Base-by-base conservation (phyloP, 2,113 vertebrate genomes). In the Cryptotis parvus region DNA sequence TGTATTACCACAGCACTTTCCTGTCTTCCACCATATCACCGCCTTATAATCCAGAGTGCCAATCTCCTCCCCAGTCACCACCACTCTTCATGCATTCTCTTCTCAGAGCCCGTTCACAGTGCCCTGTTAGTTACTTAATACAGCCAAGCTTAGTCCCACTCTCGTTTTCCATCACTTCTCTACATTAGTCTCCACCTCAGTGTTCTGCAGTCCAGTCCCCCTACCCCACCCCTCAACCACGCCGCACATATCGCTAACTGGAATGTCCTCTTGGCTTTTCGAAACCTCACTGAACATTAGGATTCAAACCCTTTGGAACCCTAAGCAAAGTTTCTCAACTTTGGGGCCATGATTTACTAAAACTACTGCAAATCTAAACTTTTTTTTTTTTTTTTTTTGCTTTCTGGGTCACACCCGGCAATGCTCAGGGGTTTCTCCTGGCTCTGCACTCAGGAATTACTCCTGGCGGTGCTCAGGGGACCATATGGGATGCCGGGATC, bases 61-160 rank as follows among this genome's bases (percentile, higher is more conserved):
- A 74, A 61, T 52, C 65, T 39, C 33, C 80, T 89, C 73, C 89
- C 92, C 89, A 35, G 6, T 7, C 29, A 72, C 41, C 81, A 69
- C 75, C 52, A 2, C 5, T 27, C 45, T 49, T 49, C 14, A 49
- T 49, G 14, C 5, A 31, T 18, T 52, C 76, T 45, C 31, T 73
- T 80, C 14, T 33, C 43, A 49, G 45, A 49, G 14, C 33, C 20
- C 27, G 72, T 49, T 33, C 43, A 45, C 2, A 2, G 6, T 9
- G 16, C 31, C 63, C 61, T 45, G 4, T 41, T 66, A 49, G 66
- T 61, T 18, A 45, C 52, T 66, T 49, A n/a, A 12, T 58, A 35
- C 4, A 77, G 49, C 37, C 58, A 55, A 55, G 24, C 63, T 39
- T 18, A 85, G 55, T 39, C 26, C 69, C 68, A 73, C 45, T 43